Conservation (phyloP, 2,888 invertebrate species). For the Chymomyza procnemis region DNA sequence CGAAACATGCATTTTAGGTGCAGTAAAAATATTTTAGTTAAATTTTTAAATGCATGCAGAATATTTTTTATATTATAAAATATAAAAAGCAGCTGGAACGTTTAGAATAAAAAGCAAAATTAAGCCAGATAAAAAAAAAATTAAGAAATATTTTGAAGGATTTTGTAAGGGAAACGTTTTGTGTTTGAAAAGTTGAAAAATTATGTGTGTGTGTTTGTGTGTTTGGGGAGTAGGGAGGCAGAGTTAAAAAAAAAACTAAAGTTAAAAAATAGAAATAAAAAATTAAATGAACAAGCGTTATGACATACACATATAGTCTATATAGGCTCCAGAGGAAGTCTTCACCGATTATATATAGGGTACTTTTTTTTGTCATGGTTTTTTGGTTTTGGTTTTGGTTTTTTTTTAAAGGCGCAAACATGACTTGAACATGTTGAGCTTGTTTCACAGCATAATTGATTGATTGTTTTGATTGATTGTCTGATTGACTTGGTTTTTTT, state of each 20-base stretch:
- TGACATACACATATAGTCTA: slow-evolving; percentile 8
- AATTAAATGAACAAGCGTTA: slow-evolving; percentile 24
- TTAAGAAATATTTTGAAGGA: neutral
- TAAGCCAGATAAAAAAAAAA: neutral
- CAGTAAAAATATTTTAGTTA: neutral
- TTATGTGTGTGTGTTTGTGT: too few species aligned
- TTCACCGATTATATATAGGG: slow-evolving; percentile 42
- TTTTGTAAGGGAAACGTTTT: neutral
- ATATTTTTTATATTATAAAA: neutral
- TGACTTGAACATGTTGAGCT: neutral
- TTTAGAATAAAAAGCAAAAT: slow-evolving; percentile 11
- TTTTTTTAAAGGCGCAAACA: neutral
- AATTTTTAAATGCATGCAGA: neutral
- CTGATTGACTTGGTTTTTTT: neutral
- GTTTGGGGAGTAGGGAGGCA: too few species aligned
- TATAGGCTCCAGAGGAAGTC: slow-evolving; percentile 33
- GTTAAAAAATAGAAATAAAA: neutral
- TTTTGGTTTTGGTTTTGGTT: neutral
- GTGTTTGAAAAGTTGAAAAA: neutral
- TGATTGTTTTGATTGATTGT: slow-evolving; percentile 5
- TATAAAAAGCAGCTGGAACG: slow-evolving; percentile 6
- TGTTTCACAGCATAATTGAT: neutral
- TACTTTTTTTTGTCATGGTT: neutral
- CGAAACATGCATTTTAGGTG: neutral
- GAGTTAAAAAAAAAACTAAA: neutral